Percentiles rank a stretch among this genome's conserved stretches.
phyloP scores from a whole-genome alignment of 2,797 vertebrate species.

The Myotis planiceps region DNA sequence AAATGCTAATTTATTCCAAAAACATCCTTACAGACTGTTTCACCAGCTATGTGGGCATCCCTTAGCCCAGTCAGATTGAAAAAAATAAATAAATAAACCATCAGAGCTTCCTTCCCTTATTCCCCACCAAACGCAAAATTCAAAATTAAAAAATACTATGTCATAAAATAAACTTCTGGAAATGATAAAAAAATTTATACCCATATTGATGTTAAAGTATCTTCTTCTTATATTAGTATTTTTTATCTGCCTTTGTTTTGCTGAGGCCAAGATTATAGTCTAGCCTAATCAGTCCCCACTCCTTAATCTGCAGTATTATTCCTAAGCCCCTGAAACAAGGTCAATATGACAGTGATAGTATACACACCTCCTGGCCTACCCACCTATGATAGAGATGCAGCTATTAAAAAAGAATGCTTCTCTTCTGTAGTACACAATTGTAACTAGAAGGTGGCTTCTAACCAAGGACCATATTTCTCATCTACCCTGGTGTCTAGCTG shows the following conservation, averaged over 20 bases:
- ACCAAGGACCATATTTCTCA: not conserved
- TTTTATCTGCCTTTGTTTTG: not conserved
- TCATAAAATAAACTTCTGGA: not conserved
- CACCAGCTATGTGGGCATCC: not conserved
- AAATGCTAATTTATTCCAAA: not conserved
- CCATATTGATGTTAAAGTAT: not conserved
- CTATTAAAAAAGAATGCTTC: not conserved
- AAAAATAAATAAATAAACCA: not conserved
- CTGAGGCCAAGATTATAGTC: not conserved
- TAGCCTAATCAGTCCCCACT: not conserved
- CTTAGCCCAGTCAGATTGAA: not conserved
- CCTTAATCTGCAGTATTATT: not conserved
- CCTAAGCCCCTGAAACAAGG: not conserved
- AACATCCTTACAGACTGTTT: not conserved
- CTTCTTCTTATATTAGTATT: not conserved
- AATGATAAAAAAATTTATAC: not conserved
- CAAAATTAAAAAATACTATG: not conserved
- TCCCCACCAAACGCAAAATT: not conserved
- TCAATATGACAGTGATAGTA: not conserved
- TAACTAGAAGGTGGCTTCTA: not conserved
- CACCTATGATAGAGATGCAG: not conserved
- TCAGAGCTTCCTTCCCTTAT: not conserved
- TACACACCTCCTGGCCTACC: not conserved
- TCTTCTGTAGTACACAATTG: not conserved
- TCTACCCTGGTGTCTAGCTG: not conserved